Evolutionary conservation across 2,113 vertebrate genomes (phyloP).

Genomic region (Tetrax tetrax): DNA sequence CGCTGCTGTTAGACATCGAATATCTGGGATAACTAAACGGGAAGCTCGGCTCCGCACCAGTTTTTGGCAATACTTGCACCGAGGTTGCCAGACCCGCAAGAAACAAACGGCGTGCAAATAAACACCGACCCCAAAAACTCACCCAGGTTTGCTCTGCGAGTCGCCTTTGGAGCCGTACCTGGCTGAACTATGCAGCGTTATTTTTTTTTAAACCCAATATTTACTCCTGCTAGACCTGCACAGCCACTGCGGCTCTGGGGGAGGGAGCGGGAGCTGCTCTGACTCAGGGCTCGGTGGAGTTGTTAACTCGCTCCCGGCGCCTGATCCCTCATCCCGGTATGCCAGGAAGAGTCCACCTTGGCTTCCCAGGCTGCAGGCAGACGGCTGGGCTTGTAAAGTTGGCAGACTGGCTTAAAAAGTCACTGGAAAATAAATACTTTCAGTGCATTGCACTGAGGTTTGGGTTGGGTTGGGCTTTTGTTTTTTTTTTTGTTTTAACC

Average conservation of each 20-base stretch:
- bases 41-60: background rate
- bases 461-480: no score
- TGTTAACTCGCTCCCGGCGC: background rate
- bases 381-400: background rate
- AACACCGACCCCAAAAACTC: background rate
- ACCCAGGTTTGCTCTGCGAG: background rate
- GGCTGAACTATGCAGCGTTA: background rate
- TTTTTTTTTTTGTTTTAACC: background rate
- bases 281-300: constrained; percentile 23
- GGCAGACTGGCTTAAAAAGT: background rate
- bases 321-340: background rate
- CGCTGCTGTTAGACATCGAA: background rate
- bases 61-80: background rate
- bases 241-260: constrained; percentile 20
- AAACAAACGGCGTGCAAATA: background rate
- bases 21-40: background rate
- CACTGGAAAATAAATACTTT: background rate
- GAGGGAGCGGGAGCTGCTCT: constrained; percentile 17
- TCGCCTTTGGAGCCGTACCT: background rate
- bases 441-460: background rate
- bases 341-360: background rate
- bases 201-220: constrained; percentile 59
- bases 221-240: constrained; percentile 62
- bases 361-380: background rate
- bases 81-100: background rate